These are phyloP conservation scores for Notodromas monacha DNA, from an alignment of 2,888 invertebrate species.

Conservation along the genomic window DNA sequence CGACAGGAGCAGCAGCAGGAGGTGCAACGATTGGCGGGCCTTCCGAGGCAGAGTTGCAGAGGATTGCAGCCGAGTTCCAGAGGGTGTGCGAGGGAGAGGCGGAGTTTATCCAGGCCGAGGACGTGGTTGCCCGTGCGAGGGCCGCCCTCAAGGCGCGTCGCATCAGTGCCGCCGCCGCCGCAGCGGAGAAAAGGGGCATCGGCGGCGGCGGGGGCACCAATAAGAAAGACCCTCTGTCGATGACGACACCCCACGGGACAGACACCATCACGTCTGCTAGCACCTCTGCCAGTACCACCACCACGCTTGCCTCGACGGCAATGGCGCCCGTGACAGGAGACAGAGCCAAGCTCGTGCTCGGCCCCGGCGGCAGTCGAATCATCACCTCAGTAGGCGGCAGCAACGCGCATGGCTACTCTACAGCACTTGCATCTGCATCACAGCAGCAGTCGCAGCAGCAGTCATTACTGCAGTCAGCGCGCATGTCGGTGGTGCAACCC, in stretches of 20 bases:
- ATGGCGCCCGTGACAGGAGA: not conserved
- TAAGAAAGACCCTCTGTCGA: not conserved
- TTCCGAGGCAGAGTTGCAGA: slow-evolving; percentile 31
- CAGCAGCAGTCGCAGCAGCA: too few relatives aligned
- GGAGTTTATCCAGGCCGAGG: slow-evolving; percentile 25
- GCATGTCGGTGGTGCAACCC: not conserved
- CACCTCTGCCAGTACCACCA: not conserved
- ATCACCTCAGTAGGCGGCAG: not conserved
- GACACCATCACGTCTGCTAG: too few relatives aligned
- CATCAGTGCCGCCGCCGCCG: too few relatives aligned
- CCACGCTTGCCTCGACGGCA: not conserved
- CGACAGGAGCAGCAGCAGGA: too few relatives aligned
- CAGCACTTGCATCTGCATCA: not conserved
- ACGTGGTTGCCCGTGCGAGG: too few relatives aligned
- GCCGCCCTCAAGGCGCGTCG: too few relatives aligned
- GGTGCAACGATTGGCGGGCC: slow-evolving; percentile 7
- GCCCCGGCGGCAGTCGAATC: not conserved
- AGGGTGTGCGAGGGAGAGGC: slow-evolving; percentile 43
- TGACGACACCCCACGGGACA: not conserved
- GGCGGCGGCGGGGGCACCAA: slow-evolving; percentile 39
- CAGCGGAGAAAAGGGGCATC: slow-evolving; percentile 24
- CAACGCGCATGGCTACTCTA: too few relatives aligned
- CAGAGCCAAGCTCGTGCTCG: not conserved
- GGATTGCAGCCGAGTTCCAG: slow-evolving; percentile 50
- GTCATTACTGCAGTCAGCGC: too few relatives aligned